A percentile compares a stretch with the other conserved stretches of the same genome.
Evolutionary conservation across 2,888 invertebrate genomes (phyloP).

Genomic region (Phaedon cochleariae): DNA sequence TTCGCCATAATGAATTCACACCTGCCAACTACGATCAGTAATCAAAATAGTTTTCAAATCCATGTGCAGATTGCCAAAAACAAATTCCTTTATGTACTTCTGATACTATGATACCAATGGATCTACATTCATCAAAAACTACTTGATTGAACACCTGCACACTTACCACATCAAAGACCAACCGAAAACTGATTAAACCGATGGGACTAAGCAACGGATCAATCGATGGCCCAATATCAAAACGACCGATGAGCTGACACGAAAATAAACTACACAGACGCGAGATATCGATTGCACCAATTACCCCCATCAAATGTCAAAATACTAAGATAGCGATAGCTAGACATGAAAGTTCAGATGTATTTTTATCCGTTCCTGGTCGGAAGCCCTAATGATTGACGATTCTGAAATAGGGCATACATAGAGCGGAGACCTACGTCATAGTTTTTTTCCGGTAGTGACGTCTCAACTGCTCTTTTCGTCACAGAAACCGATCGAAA

Average conservation of each 20-base stretch:
- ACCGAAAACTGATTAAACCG: background rate
- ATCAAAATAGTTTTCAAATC: too few relatives aligned
- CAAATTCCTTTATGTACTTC: too few relatives aligned
- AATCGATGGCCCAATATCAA: slow-evolving; percentile 16
- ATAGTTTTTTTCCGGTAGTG: background rate
- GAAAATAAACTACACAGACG: slow-evolving; percentile 6
- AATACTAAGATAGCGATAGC: background rate
- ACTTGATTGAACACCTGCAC: background rate
- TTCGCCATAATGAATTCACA: too few relatives aligned
- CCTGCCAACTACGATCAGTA: too few relatives aligned
- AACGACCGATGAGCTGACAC: slow-evolving; percentile 4
- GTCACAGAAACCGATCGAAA: background rate
- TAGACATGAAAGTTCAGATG: background rate
- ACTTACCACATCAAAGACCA: slow-evolving; percentile 6
- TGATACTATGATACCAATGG: too few relatives aligned
- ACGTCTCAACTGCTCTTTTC: background rate
- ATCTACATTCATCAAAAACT: background rate
- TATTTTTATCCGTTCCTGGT: background rate
- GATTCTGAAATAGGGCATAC: background rate
- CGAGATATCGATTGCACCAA: background rate
- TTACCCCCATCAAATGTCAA: background rate
- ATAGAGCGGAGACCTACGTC: background rate
- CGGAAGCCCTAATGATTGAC: background rate
- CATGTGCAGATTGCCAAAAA: too few relatives aligned
- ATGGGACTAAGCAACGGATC: background rate